These are phyloP conservation scores for Cladorhizidae sp. DNA, from an alignment of 37 sponge, comb jelly and placozoan genomes.

Conservation along the genomic window DNA sequence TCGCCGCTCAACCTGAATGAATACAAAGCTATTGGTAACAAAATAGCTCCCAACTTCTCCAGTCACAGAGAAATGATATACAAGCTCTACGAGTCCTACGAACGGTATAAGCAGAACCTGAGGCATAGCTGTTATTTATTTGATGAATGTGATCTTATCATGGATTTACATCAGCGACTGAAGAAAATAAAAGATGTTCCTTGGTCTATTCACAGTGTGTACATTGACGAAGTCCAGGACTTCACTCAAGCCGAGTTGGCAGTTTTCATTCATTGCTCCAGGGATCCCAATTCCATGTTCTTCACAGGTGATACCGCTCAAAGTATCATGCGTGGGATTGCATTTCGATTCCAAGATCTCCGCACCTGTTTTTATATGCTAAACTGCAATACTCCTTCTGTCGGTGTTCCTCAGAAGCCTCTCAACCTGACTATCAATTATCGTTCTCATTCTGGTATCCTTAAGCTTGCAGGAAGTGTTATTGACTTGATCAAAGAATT, in stretches of 20 bases:
- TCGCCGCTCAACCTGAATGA: constrained; percentile 52
- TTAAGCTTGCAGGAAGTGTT: constrained; percentile 72
- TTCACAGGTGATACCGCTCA: constrained; percentile 87
- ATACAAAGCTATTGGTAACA: constrained; percentile 65
- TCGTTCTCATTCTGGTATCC: constrained; percentile 81
- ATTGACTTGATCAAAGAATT: constrained; percentile 67
- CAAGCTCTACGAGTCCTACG: constrained; percentile 52
- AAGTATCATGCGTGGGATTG: constrained; percentile 84
- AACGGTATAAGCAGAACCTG: constrained; percentile 36
- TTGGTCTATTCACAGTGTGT: constrained; percentile 76
- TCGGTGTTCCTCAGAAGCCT: constrained; percentile 27
- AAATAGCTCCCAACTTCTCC: constrained; percentile 75
- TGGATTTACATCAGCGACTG: constrained; percentile 50
- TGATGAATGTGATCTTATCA: constrained; percentile 83
- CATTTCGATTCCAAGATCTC: constrained; percentile 85
- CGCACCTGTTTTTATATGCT: constrained; percentile 56
- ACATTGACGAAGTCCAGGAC: constrained; percentile 87
- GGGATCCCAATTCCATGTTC: constrained; percentile 77
- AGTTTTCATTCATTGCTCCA: constrained; percentile 61
- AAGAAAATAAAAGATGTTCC: constrained; percentile 19
- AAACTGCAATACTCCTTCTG: background rate
- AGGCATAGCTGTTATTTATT: constrained; percentile 31
- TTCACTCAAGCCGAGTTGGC: constrained; percentile 86
- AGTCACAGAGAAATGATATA: constrained; percentile 62
- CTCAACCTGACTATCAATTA: constrained; percentile 64